These are phyloP conservation scores for Rotaria socialis DNA, from an alignment of 2,888 invertebrate species.

Conservation along the genomic window DNA sequence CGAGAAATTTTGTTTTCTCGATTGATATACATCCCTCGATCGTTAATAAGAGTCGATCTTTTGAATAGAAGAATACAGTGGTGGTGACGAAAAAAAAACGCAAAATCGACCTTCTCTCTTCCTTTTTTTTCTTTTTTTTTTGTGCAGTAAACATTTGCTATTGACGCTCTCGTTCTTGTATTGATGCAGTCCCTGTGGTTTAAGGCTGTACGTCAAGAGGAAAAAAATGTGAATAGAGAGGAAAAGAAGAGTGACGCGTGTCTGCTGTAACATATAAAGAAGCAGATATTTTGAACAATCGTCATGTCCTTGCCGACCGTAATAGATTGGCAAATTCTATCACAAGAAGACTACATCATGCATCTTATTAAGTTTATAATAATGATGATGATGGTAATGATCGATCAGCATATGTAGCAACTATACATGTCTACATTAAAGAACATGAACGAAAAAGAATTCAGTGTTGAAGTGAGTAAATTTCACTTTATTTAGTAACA, in stretches of 20 bases:
- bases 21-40: neutral
- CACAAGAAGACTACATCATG: neutral
- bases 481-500: neutral
- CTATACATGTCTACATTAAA: neutral
- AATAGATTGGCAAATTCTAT: neutral
- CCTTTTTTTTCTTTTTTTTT: neutral
- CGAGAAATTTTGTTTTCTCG: conserved; percentile 15
- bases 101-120: neutral
- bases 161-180: neutral
- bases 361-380: neutral
- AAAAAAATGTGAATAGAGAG: neutral
- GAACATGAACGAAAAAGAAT: neutral
- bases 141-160: conserved; percentile 2
- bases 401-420: neutral
- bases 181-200: conserved; percentile 14
- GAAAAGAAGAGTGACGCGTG: neutral
- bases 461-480: neutral
- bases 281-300: conserved; percentile 18
- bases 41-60: neutral
- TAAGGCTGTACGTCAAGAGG: neutral
- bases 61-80: neutral
- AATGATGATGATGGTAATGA: neutral
- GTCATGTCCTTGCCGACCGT: neutral
- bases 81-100: neutral
- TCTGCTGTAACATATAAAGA: conserved; percentile 16